Conservation (phyloP, 2,113 vertebrate genomes). For the Halichoeres trimaculatus region DNA sequence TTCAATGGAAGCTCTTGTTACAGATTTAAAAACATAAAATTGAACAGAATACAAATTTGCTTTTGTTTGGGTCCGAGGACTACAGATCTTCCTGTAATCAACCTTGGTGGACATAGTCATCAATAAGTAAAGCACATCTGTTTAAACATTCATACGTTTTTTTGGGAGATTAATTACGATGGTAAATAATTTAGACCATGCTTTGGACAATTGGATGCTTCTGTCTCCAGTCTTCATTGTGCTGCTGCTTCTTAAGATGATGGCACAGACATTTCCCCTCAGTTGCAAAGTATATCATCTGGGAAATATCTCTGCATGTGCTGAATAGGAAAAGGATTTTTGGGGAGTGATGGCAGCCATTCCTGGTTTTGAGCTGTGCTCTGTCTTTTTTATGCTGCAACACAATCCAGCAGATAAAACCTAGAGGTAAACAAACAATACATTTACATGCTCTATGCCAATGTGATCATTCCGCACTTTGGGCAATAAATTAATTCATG, state of each 20-base stretch:
- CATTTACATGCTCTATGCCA: background rate
- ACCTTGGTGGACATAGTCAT: background rate
- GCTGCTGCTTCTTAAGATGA: background rate
- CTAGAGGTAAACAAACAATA: conserved; percentile 23
- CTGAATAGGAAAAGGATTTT: conserved; percentile 21
- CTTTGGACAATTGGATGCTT: background rate
- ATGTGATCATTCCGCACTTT: conserved; percentile 45
- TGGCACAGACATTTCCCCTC: background rate
- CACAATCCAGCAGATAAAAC: conserved; percentile 22
- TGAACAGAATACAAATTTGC: background rate
- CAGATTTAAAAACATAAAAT: background rate
- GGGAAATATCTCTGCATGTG: background rate
- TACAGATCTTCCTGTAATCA: background rate
- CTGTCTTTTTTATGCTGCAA: conserved; percentile 1
- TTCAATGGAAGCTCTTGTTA: background rate
- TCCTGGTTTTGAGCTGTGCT: background rate
- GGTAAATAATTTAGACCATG: background rate
- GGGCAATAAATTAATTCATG: conserved; percentile 30
- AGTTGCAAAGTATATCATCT: background rate
- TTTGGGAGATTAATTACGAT: conserved; percentile 7
- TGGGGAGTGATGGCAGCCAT: background rate
- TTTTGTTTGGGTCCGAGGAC: background rate
- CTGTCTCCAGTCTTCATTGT: background rate
- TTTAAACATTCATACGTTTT: conserved; percentile 6
- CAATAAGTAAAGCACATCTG: background rate